These are phyloP conservation scores for Daptonema setosum DNA, from an alignment of 2,888 invertebrate species.

Conservation along the genomic window DNA sequence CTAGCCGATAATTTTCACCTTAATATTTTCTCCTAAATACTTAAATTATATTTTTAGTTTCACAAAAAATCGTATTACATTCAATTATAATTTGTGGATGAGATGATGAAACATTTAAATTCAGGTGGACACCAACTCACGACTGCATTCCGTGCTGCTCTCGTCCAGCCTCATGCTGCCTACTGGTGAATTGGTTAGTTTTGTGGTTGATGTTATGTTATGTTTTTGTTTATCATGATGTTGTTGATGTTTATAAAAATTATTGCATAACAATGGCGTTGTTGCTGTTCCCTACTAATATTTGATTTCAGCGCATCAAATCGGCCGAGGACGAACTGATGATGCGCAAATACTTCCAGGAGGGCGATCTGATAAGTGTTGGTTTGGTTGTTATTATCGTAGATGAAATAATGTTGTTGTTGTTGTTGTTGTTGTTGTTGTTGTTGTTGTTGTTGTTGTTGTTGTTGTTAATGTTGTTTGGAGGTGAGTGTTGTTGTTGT, in stretches of 20 bases:
- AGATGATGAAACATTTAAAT: too few species aligned
- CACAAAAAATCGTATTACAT: too few species aligned
- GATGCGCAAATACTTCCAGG: slow-evolving; percentile 79
- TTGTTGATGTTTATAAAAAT: too few species aligned
- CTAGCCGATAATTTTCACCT: too few species aligned
- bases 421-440: not conserved
- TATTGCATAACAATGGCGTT: too few species aligned
- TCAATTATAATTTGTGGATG: too few species aligned
- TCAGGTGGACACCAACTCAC: not conserved
- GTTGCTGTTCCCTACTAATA: too few species aligned
- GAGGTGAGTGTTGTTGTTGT: too few species aligned
- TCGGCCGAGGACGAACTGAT: slow-evolving; percentile 88
- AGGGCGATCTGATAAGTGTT: slow-evolving; percentile 81
- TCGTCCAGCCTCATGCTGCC: slow-evolving; percentile 33
- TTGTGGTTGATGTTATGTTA: not conserved
- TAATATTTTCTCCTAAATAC: too few species aligned
- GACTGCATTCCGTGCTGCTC: slow-evolving; percentile 32
- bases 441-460: not conserved
- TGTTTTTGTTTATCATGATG: not conserved
- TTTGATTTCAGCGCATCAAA: slow-evolving; percentile 48
- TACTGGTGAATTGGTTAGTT: not conserved
- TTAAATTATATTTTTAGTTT: too few species aligned
- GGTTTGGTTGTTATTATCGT: slow-evolving; percentile 9
- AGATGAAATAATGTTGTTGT: not conserved
- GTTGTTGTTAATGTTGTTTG: not conserved